Base-by-base conservation (phyloP, 2,797 vertebrate species). In the Argya squamiceps region DNA sequence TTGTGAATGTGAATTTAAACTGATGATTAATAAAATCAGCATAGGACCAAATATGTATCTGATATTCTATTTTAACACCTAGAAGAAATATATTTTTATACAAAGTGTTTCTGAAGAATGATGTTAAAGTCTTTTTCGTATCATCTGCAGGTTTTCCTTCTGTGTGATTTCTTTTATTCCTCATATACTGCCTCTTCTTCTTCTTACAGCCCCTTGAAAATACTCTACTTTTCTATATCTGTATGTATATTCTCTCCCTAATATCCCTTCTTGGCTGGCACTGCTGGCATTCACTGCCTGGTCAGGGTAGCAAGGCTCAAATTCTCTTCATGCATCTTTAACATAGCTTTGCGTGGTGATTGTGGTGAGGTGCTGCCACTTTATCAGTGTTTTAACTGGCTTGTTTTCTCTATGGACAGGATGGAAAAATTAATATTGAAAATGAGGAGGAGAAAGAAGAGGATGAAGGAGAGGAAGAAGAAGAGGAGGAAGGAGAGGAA, bases 381-480 rank as follows among this genome's bases (percentile, higher is more conserved):
- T 87, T 13, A 47, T 34, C 16, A 41, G 47, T 89, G 14, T 74
- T 87, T 56, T 88, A 55, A 41, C 10, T 50, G 37, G 9, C 21
- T 39, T 49, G 69, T 18, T 13, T 62, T 12, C 34, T 60, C n/a
- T 93, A 1, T 89, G 39, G 43, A 52, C 71, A 99, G 99, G 99
- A 99, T 59, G 99, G 99, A 62, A 99, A 98, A 96, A 98, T 98
- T 32, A 97, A 96, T 84, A 84, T 96, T 82, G 96, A 95, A 58
- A 96, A 79, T 2, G 65, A 94, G 1, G 96, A 86, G 3, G 6
- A 52, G 24, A 27, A 59, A 37, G 56, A 41, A 60, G 96, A 94
- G 2, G 63, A 84, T 4, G 29, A 76, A 39, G 10, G 64, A 36
- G 50, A 58, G 8, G 70, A 85, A 47, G 32, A 96, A 60, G 84